Evolutionary conservation across 2,888 invertebrate genomes (phyloP), one percentile per base, ranked within the genome.

Genomic region (Diabrotica balteata): DNA sequence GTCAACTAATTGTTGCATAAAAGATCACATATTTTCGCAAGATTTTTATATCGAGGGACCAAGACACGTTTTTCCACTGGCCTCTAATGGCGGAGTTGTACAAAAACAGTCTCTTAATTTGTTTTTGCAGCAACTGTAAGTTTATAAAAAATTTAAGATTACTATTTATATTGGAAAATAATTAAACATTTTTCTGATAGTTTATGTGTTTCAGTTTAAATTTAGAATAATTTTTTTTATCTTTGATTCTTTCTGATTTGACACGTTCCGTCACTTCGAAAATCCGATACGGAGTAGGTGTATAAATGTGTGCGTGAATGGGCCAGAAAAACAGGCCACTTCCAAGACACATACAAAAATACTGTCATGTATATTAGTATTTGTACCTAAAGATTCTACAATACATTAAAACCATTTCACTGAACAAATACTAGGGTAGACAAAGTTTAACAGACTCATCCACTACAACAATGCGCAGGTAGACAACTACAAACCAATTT

Each of bases 201-300:
- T 57, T 45, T 42, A 42, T 52, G 68, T 50, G 49, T 55, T 54
- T 60, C 54, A 60, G 43, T 62, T 62, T 62, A 59, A 54, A 65
- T 62, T 54, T 59, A 64, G 65, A 65, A 65, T 57, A 47, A 59
- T 60, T 63, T 61, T 53, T 61, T 68, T 11, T 4, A 32, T 0
- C 5, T 32, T 32, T 32, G 32, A 43, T 32, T 60, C 11, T 55
- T 68, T 64, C 71, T 64, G 71, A 61, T 70, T 67, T 69, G 69
- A 70, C 68, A 65, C 59, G 70, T 68, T 73, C 72, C 66, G 52
- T 60, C 69, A 75, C 72, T 73, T 74, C 76, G 77, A 78, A 78
- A 80, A 80, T 83, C 83, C 83, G 83, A 83, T 84, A 83, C 82
- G 83, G 83, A 83, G 82, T 83, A 82, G 80, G 80, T 82, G 80